Base-by-base conservation (phyloP, 2,888 invertebrate species). In the Melanargia galathea region DNA sequence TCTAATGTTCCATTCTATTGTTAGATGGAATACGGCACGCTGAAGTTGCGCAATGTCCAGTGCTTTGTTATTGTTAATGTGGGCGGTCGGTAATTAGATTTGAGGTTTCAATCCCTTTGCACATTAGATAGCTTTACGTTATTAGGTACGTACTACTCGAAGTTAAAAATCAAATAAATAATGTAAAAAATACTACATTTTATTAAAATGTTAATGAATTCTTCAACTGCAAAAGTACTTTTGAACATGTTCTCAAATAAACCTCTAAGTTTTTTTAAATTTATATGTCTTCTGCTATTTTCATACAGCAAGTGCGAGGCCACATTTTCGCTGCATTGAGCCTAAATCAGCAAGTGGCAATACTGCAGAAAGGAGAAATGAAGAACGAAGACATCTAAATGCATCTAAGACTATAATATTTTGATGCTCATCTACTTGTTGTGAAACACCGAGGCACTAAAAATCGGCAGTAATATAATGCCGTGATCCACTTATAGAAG, bases 1-100 rank as follows among this genome's bases (percentile, higher is more conserved):
- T 67, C 71, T 73, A 90, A 86, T 86, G 80, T 78, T 79, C 76
- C 70, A 82, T 82, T 84, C 90, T 90, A 90, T 90, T 91, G 90
- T 90, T 87, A 82, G 90, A 82, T 74, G 80, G 82, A 79, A 80
- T 76, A 81, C 81, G 83, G 81, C 83, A 81, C 78, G 78, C 80
- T 82, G 80, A 75, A 81, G 84, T 90, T 90, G 85, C 87, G 86
- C 82, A 89, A 89, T 82, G 76, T 77, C 80, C 76, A 81, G 81
- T 70, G 77, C 75, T 77, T 82, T 82, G 75, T 80, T 82, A 72
- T 74, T 71, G 63, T 60, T 69, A 62, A 62, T 62, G 55, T 52
- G 46, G 57, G 63, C 57, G 57, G 57, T 54, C 40, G 63, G 62
- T 71, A 68, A 72, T 71, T 70, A 68, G 60, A 67, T 62, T 62